Evolutionary conservation across 2,888 invertebrate genomes (phyloP), one percentile per base, ranked within the genome.

Genomic region (Andrena hattorfiana): DNA sequence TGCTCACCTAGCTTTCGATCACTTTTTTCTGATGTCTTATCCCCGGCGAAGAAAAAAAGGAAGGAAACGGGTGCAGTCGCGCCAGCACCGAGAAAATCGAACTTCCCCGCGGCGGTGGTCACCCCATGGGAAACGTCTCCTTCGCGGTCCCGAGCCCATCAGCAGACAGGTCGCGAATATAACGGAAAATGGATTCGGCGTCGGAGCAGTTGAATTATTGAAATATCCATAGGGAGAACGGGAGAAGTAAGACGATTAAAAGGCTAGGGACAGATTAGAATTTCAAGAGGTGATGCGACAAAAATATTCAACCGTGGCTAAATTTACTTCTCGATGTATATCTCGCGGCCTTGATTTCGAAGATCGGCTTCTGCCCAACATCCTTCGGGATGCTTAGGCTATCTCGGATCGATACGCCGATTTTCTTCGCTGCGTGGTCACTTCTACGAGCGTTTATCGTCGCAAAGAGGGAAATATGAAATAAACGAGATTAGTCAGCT

Each of bases 261-360:
- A 64, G 62, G 4, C 66, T 72, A 62, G 59, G 60, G 32, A 69
- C 23, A 68, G 60, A 66, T 84, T 81, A 80, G 81, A 62, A 77
- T 84, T 72, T 60, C 56, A 84, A 23, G 54, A 48, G 63, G 13
- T 32, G 72, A 76, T 28, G 42, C 54, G 59, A 49, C 72, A 60
- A 42, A 68, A 72, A 72, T 86, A 83, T 83, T 85, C 83, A 66
- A 68, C 16, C 67, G 35, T 13, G 77, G 48, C 26, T 75, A 66
- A 81, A 62, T 85, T 79, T 59, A 56, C 63, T 64, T 69, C 16
- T 83, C 72, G 80, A 67, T 82, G 49, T 67, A 78, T 81, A 73
- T 59, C 69, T 60, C 28, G 62, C 78, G 88, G 87, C 89, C 89
- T 83, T 90, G 89, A 90, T 89, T 90, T 89, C 89, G 85, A 84